Evolutionary conservation across 2,888 invertebrate genomes (phyloP), one percentile per base, ranked within the genome.

Genomic region (Diarsia mendica): DNA sequence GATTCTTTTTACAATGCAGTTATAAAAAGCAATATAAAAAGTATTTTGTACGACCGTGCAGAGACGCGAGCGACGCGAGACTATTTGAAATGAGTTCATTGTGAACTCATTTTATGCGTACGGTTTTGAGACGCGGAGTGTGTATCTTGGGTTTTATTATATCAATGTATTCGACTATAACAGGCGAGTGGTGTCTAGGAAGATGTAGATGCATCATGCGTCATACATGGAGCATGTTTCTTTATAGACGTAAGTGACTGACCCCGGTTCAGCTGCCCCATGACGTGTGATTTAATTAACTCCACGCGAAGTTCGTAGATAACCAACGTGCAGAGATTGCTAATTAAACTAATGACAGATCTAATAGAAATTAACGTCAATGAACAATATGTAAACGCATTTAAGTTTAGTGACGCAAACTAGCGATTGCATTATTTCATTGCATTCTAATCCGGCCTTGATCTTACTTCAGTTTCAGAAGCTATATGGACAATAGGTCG

Each of bases 301-400:
- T 28, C 18, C 61, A 49, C 33, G 3, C 46, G 44, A 33, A 75
- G 67, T 46, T 20, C 2, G 13, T 33, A 33, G 80, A 81, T 76
- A 76, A 48, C 18, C n/a, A 55, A 51, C 18, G 48, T 33, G 39
- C 39, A 2, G 13, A 48, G 46, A 76, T 67, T 58, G n/a, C 23
- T 77, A 64, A 71, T 67, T 64, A 58, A 53, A 74, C 3, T 55
- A 55, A 71, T 55, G 20, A 48, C 28, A 44, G 28, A 75, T n/a
- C n/a, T n/a, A n/a, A n/a, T 46, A 77, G 15, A 81, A 33, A 60
- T 69, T 15, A 67, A 80, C 81, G 71, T 53, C 77, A 81, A 67
- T 48, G 46, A 28, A 75, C 48, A 68, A 65, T 55, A 23, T 68
- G n/a, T 75, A 20, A 80, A 55, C 67, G 81, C 39, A 70, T 76